These are phyloP conservation scores for Lamprologus lemairii DNA, from an alignment of 2,113 vertebrate species.

Conservation along the genomic window DNA sequence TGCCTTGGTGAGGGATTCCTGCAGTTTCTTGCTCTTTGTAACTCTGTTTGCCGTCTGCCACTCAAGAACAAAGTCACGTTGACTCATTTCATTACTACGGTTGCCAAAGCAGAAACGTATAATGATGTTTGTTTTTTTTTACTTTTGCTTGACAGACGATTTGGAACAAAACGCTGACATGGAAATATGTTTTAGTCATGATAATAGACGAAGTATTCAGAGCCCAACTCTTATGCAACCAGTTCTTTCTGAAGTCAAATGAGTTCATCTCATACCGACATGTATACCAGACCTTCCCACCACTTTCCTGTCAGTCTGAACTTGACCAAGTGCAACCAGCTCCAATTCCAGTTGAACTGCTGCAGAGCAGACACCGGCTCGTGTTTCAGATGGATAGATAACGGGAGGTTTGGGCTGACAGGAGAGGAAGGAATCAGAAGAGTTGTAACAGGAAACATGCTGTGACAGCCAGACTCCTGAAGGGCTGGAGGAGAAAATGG, in stretches of 20 bases:
- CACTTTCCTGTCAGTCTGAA: neutral
- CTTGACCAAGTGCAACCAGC: neutral
- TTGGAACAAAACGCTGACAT: neutral
- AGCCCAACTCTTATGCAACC: neutral
- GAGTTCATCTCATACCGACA: neutral
- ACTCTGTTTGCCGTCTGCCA: neutral
- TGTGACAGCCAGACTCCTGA: conserved; percentile 42
- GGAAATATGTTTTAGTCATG: neutral
- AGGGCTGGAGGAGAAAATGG: conserved; percentile 6
- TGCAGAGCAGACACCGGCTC: conserved; percentile 1
- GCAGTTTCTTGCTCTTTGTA: neutral
- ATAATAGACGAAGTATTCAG: neutral
- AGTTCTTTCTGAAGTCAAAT: neutral
- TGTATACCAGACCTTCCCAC: neutral
- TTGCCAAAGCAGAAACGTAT: neutral
- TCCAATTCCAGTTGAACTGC: neutral
- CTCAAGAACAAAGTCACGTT: neutral
- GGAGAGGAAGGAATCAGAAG: conserved; percentile 3
- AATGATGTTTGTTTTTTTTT: neutral
- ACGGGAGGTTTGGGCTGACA: conserved; percentile 16
- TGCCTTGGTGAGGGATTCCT: neutral
- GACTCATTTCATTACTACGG: neutral
- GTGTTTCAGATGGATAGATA: conserved; percentile 28
- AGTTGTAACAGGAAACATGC: conserved; percentile 31
- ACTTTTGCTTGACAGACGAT: neutral